Evolutionary conservation across 2,113 vertebrate genomes (phyloP), one percentile per base, ranked within the genome.

Genomic region (Leucoraja erinaceus): DNA sequence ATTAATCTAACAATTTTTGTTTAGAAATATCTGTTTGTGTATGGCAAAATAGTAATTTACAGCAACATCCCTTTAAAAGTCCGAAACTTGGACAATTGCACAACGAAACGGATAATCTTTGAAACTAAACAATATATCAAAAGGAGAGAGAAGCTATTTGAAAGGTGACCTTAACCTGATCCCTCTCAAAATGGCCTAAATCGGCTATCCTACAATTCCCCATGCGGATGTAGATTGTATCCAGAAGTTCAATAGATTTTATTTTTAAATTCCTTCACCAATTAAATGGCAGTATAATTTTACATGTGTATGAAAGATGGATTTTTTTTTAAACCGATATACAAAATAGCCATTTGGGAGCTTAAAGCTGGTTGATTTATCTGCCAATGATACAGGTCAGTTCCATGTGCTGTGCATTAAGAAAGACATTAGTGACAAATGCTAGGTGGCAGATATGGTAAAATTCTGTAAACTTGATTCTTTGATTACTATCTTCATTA

Each of bases 91-190:
- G 90, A 74, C 90, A 91, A 20, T 91, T 91, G 88, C 66, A 91
- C 18, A 54, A 74, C 66, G 70, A 25, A 54, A 54, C 68, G 47
- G 28, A 8, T 54, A 72, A 91, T 72, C 63, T 91, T 68, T 91
- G 90, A 91, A 72, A 54, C 68, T 14, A 33, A 33, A 25, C 38
- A 74, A 72, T 74, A 72, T 72, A 91, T 91, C 68, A 70, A 72
- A 90, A 91, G 70, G 90, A 72, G 22, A 91, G 28, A 70, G 66
- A 91, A 91, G 33, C 66, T 8, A 47, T 91, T 91, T 91, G 90
- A 91, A 72, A 91, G 90, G 90, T 91, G 66, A 91, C 90, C 68
- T 91, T 91, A 91, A 91, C 90, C 90, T 91, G 90, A 91, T 74
- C 66, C 38, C 66, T 47, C 90, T 47, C n/a, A 72, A 38, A 72